Percentiles rank a stretch among this genome's conserved stretches.
Conservation (phyloP, 2,888 invertebrate genomes). For the Lathronympha strigana region DNA sequence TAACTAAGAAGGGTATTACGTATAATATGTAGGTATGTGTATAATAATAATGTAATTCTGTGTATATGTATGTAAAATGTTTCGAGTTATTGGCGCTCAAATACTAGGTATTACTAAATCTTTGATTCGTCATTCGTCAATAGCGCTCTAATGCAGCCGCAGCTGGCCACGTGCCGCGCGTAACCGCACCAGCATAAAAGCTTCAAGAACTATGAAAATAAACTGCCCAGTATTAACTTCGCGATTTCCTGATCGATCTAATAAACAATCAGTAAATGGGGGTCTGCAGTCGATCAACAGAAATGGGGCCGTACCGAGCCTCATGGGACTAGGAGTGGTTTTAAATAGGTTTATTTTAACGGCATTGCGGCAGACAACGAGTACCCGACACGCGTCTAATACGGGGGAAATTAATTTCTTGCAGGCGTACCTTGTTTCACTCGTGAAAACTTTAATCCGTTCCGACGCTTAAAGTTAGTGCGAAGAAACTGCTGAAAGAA, state of each 20-base stretch:
- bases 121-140: slow-evolving; percentile 53
- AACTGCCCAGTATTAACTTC: slow-evolving; percentile 60
- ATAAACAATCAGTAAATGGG: slow-evolving; percentile 67
- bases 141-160: slow-evolving; percentile 49
- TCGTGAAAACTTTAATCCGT: slow-evolving; percentile 6
- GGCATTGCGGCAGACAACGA: slow-evolving; percentile 66
- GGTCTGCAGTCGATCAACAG: slow-evolving; percentile 73
- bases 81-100: not conserved
- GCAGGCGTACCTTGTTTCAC: not conserved
- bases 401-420: slow-evolving; percentile 17
- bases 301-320: slow-evolving; percentile 62
- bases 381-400: slow-evolving; percentile 45
- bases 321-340: slow-evolving; percentile 51
- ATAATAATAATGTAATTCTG: too few relatives aligned
- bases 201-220: slow-evolving; percentile 63
- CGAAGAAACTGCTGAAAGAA: not conserved
- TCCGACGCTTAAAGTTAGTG: not conserved
- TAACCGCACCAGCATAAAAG: slow-evolving; percentile 48
- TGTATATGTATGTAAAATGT: too few relatives aligned
- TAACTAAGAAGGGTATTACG: too few relatives aligned
- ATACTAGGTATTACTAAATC: slow-evolving; percentile 29
- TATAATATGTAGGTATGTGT: not conserved
- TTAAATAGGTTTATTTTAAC: slow-evolving; percentile 67
- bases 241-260: slow-evolving; percentile 75
- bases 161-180: slow-evolving; percentile 36